These are phyloP conservation scores for Graptemys geographica DNA, from an alignment of 2,797 vertebrate genomes.

Conservation along the genomic window DNA sequence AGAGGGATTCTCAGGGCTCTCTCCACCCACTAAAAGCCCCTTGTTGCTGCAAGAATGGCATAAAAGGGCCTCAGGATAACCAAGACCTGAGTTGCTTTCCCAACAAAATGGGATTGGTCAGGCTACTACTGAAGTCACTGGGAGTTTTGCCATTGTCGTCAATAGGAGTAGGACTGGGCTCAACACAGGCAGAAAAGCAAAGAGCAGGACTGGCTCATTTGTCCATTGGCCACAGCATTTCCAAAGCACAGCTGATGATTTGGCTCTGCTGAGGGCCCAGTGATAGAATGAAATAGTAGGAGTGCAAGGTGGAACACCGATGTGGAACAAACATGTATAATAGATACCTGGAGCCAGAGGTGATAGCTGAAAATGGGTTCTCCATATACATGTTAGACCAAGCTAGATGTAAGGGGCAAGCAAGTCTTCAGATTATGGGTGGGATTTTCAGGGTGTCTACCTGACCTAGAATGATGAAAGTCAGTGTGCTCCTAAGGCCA, in stretches of 20 bases:
- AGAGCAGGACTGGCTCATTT: neutral
- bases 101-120: neutral
- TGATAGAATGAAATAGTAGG: neutral
- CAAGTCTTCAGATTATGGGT: no score
- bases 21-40: neutral
- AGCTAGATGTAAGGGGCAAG: no score
- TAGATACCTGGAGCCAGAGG: neutral
- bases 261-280: neutral
- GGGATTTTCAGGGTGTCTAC: no score
- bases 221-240: neutral
- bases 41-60: neutral
- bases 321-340: neutral
- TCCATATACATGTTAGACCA: no score
- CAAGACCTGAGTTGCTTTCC: neutral
- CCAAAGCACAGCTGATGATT: neutral
- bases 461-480: no score
- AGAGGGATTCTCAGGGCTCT: neutral
- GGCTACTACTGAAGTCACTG: neutral
- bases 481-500: no score
- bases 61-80: neutral
- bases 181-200: neutral
- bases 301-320: neutral
- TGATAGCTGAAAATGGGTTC: neutral
- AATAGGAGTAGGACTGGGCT: neutral
- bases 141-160: neutral